Evolutionary conservation across 1,140 invertebrate species (phyloP), one percentile per base, ranked within the genome.

Genomic region (Aphelenchoides avenae): DNA sequence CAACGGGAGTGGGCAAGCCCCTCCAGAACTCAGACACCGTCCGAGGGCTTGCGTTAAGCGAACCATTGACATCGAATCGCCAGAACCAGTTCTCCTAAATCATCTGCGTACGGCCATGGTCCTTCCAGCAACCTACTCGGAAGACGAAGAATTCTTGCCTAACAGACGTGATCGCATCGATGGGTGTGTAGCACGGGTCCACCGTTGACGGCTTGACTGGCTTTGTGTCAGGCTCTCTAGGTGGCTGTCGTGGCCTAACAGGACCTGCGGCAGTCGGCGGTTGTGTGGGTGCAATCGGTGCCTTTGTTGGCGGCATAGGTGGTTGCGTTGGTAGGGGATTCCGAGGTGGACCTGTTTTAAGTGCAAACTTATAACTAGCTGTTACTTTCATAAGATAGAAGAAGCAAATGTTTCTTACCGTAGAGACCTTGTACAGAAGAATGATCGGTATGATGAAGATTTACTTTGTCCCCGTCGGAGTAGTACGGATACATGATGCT

Each of bases 401-500:
- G 15, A 15, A 43, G 30, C 7, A 7, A 15, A 11, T 11, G 9
- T 20, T 20, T 29, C 43, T 31, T 5, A 46, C 43, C 43, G 26
- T 46, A 46, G 15, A 46, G 24, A 24, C 43, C 34, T n/a, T 46
- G 43, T 15, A 46, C 26, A 24, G 34, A 18, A 13, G 34, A 30
- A 11, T 24, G 27, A n/a, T 46, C 43, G 24, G 27, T 11, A 30
- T 15, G 24, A 30, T 46, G 43, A 24, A 46, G 24, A 20, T 15
- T 46, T 3, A 46, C 34, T 36, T 36, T 36, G 18, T 36, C 34
- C 18, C 34, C 34, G 34, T 36, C 34, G 11, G 34, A 13, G 13
- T 46, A 46, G 24, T 46, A 46, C 5, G 43, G 43, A 30, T 46
- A 46, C 43, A 46, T 46, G 24, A 46, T 46, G 13, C n/a, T 18